Evolutionary conservation across 1,140 invertebrate species (phyloP).

Genomic region (Pteromalus puparum): DNA sequence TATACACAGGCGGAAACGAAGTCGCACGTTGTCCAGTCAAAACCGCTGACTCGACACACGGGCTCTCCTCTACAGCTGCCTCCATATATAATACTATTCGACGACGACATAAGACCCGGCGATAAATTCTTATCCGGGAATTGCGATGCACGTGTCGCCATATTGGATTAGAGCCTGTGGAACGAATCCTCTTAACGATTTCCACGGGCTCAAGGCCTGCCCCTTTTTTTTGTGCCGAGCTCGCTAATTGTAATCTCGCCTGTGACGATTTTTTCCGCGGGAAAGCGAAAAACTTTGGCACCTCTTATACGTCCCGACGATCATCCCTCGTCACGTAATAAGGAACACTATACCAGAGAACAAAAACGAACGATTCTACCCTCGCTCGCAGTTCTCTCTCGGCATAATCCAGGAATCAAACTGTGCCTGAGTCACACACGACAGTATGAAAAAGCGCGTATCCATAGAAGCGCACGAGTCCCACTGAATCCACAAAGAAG

Average conservation of each 20-base stretch:
- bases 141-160: conserved; percentile 61
- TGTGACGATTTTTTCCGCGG: background rate
- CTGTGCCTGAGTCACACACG: too few species aligned
- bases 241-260: conserved; percentile 39
- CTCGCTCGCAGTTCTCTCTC: too few species aligned
- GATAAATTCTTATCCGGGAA: conserved; percentile 49
- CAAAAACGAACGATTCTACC: too few species aligned
- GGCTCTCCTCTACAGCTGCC: background rate
- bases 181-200: conserved; percentile 67
- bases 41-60: background rate
- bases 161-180: conserved; percentile 66
- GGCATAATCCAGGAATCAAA: too few species aligned
- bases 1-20: conserved; percentile 22
- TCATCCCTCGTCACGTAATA: background rate
- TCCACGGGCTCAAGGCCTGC: conserved; percentile 56
- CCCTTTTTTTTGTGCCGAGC: conserved; percentile 6
- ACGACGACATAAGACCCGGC: conserved; percentile 28
- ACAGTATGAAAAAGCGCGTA: background rate
- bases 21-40: background rate
- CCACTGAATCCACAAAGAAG: background rate
- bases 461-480: background rate
- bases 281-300: background rate
- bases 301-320: too few species aligned
- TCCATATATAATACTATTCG: background rate
- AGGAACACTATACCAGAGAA: too few species aligned